Percentiles rank a stretch among this genome's conserved stretches.
Evolutionary conservation across 2,888 invertebrate genomes (phyloP).

Genomic region (Formica aserva): DNA sequence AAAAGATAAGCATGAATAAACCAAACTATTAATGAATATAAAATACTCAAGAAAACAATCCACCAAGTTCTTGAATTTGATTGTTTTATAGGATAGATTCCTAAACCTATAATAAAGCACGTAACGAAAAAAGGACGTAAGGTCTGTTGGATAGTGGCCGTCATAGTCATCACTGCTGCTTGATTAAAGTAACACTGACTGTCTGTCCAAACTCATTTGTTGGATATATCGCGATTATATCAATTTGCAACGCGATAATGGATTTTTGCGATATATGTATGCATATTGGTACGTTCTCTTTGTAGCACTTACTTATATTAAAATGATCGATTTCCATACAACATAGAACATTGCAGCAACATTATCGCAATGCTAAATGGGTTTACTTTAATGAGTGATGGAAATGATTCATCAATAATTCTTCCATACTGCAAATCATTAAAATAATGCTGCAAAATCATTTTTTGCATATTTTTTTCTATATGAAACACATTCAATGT

Average conservation of each 20-base stretch:
- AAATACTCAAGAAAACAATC: background rate
- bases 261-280: background rate
- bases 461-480: background rate
- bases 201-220: background rate
- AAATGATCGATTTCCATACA: background rate
- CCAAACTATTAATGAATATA: conserved; percentile 2
- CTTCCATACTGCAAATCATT: too few species aligned
- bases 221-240: background rate
- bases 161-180: background rate
- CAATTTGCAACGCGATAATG: background rate
- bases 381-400: background rate
- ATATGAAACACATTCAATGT: background rate
- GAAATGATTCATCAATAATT: background rate
- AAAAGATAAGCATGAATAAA: background rate
- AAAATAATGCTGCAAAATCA: background rate
- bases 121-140: background rate
- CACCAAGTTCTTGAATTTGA: background rate
- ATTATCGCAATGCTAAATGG: too few species aligned
- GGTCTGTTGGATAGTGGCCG: background rate
- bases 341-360: too few species aligned
- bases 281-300: background rate
- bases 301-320: conserved; percentile 13
- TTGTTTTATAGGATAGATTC: background rate
- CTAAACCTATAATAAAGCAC: conserved; percentile 7
- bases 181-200: background rate